A percentile compares a stretch with the other conserved stretches of the same genome.
These are phyloP conservation scores for Limanda limanda DNA, from an alignment of 2,113 vertebrate genomes.

Conservation along the genomic window DNA sequence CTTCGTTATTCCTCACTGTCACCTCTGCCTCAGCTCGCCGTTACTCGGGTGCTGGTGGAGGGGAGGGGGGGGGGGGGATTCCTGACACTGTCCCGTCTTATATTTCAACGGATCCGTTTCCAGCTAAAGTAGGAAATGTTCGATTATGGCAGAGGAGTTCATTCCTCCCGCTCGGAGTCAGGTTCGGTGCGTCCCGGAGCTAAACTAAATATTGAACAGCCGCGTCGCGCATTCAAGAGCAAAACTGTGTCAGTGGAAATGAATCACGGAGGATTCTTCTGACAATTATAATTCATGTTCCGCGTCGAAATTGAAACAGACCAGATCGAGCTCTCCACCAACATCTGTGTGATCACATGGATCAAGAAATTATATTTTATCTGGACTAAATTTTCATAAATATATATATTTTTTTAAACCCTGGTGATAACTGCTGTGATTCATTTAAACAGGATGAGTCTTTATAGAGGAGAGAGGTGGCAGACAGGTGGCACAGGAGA, in stretches of 20 bases:
- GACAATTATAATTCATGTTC: not conserved
- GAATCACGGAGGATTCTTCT: not conserved
- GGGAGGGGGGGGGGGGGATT: not conserved
- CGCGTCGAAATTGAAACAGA: not conserved
- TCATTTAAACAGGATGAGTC: too few relatives aligned
- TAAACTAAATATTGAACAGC: constrained; percentile 21
- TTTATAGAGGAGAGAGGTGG: not conserved
- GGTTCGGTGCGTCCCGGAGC: not conserved
- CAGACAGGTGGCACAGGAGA: constrained; percentile 23
- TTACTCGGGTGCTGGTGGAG: constrained; percentile 23
- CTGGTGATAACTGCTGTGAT: too few relatives aligned
- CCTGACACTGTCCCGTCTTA: constrained; percentile 30
- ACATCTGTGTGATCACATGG: too few relatives aligned
- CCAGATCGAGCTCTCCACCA: too few relatives aligned
- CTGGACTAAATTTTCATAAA: too few relatives aligned
- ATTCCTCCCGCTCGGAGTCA: constrained; percentile 16
- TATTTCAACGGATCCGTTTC: constrained; percentile 44
- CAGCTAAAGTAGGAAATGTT: constrained; percentile 18
- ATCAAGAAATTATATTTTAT: too few relatives aligned
- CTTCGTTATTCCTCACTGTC: constrained; percentile 65
- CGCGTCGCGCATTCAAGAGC: not conserved
- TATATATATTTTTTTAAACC: too few relatives aligned
- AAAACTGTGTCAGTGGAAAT: not conserved
- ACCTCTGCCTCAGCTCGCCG: constrained; percentile 23
- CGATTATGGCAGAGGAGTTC: constrained; percentile 5